Conservation (phyloP, 92 coral and sea anemone genomes). For the Phenganax stokvisi region DNA sequence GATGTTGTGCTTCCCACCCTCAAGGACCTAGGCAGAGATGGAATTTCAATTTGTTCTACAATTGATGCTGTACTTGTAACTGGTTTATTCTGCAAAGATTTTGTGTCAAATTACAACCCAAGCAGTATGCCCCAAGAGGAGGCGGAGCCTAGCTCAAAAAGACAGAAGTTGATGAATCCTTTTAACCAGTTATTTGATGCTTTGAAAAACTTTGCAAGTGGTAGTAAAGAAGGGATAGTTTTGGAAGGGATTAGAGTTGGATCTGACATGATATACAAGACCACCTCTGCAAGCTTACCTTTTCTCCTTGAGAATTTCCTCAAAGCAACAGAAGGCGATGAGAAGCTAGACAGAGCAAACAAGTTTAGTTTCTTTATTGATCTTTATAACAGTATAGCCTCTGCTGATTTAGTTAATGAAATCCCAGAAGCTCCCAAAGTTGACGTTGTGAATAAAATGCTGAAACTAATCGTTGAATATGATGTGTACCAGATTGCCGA, state of each 20-base stretch:
- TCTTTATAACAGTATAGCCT: slow-evolving; percentile 3
- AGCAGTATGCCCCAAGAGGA: neutral
- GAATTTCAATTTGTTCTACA: neutral
- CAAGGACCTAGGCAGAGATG: neutral
- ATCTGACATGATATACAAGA: neutral
- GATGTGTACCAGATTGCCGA: slow-evolving; percentile 38
- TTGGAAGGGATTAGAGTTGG: neutral
- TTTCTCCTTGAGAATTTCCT: slow-evolving; percentile 31
- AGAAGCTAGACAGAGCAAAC: slow-evolving; percentile 5
- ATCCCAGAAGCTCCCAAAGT: slow-evolving; percentile 1
- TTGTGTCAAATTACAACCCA: neutral
- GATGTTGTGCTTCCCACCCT: neutral
- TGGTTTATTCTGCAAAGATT: slow-evolving; percentile 32
- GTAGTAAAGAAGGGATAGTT: neutral
- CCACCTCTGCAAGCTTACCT: slow-evolving; percentile 15
- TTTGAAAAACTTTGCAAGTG: slow-evolving; percentile 10
- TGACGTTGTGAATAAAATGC: slow-evolving; percentile 26
- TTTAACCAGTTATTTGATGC: slow-evolving; percentile 14
- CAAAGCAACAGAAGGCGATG: slow-evolving; percentile 1
- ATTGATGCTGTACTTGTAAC: slow-evolving; percentile 9
- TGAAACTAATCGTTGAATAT: slow-evolving; percentile 12
- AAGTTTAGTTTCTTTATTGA: slow-evolving; percentile 27
- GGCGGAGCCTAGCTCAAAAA: slow-evolving; percentile 24
- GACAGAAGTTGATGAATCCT: neutral
- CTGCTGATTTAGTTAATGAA: neutral